Percentiles rank a stretch among this genome's conserved stretches.
Evolutionary conservation across 2,113 vertebrate species (phyloP).

Genomic region (Amphiprion percula): DNA sequence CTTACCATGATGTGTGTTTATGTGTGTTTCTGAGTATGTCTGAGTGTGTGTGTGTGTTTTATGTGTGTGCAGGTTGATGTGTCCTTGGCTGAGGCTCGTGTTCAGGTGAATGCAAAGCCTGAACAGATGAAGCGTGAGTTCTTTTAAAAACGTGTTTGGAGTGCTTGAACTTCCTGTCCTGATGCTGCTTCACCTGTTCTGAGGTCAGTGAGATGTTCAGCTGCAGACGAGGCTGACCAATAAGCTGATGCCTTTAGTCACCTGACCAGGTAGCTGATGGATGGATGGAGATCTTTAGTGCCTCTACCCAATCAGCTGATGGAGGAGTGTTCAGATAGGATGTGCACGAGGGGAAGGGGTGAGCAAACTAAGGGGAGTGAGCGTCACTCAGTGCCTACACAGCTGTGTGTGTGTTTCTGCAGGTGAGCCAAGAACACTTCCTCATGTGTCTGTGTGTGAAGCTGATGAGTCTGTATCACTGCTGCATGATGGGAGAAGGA

Average conservation of each 20-base stretch:
- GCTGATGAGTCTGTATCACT: slow-evolving; percentile 65
- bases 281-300: not conserved
- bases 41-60: slow-evolving; percentile 44
- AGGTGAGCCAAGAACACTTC: slow-evolving; percentile 44
- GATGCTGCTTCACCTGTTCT: slow-evolving; percentile 50
- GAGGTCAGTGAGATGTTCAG: slow-evolving; percentile 65
- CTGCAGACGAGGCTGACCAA: too few relatives aligned
- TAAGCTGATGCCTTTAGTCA: too few relatives aligned
- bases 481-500: slow-evolving; percentile 53
- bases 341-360: slow-evolving; percentile 37
- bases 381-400: slow-evolving; percentile 66
- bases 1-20: slow-evolving; percentile 68
- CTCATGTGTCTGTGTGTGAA: slow-evolving; percentile 56
- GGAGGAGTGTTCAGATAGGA: slow-evolving; percentile 55
- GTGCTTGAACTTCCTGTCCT: slow-evolving; percentile 49
- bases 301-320: slow-evolving; percentile 50
- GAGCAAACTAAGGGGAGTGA: slow-evolving; percentile 68
- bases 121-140: slow-evolving; percentile 33
- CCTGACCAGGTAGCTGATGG: too few relatives aligned
- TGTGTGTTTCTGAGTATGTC: slow-evolving; percentile 66
- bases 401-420: slow-evolving; percentile 48
- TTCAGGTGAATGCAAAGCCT: slow-evolving; percentile 61
- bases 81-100: slow-evolving; percentile 73
- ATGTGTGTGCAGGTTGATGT: slow-evolving; percentile 39
- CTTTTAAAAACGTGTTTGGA: slow-evolving; percentile 1